phyloP scores from a whole-genome alignment of 2,113 vertebrate genomes.

The Hepsetus odoe region DNA sequence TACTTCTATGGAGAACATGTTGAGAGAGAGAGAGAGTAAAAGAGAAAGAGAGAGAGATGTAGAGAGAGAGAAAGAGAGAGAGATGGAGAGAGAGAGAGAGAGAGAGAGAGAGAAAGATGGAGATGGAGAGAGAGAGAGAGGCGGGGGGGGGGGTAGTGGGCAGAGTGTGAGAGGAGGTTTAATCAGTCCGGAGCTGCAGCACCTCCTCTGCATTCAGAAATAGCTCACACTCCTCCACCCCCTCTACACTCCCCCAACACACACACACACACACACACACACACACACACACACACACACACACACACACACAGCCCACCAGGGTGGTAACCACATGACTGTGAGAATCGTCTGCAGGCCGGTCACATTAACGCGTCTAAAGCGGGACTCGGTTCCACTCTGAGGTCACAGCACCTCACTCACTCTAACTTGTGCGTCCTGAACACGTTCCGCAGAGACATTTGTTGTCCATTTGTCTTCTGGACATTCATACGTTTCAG shows the following conservation, averaged over 20 bases:
- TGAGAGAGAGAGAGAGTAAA: neutral
- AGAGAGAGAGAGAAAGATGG: neutral
- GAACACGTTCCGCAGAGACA: too few species aligned
- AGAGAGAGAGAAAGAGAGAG: too few species aligned
- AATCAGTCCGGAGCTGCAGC: conserved; percentile 50
- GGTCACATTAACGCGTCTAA: conserved; percentile 9
- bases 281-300: neutral
- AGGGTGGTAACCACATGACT: conserved; percentile 9
- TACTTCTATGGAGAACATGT: conserved; percentile 28
- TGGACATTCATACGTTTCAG: too few species aligned
- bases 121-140: conserved; percentile 5
- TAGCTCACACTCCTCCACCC: conserved; percentile 30
- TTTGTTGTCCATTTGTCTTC: too few species aligned
- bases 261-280: neutral
- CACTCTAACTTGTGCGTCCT: too few species aligned
- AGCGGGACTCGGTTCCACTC: too few species aligned
- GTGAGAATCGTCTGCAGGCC: neutral
- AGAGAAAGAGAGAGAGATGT: too few species aligned
- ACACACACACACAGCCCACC: neutral
- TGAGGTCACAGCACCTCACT: too few species aligned
- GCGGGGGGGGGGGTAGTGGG: conserved; percentile 22
- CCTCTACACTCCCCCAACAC: conserved; percentile 1
- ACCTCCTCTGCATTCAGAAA: conserved; percentile 45
- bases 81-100: too few species aligned
- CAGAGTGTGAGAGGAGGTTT: conserved; percentile 50